A percentile compares a stretch with the other conserved stretches of the same genome.
Evolutionary conservation across 2,113 vertebrate species (phyloP).

Genomic region (Poeciliopsis turrubarensis): DNA sequence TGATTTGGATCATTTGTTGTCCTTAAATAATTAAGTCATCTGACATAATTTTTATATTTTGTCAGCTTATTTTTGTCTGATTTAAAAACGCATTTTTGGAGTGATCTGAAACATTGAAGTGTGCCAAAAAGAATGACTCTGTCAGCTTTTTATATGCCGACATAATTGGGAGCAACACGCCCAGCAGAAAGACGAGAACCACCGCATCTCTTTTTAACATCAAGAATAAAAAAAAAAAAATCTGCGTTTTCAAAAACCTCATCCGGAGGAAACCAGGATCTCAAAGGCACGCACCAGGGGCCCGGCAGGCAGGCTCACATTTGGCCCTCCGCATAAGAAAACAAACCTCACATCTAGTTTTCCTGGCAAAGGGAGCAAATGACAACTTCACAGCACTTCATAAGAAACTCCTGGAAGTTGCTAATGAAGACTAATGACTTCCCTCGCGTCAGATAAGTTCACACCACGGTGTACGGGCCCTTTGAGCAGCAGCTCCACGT

Average conservation of each 20-base stretch:
- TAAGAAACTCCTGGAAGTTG: slow-evolving; percentile 83
- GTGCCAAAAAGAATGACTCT: not conserved
- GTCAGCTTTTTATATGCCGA: not conserved
- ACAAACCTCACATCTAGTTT: slow-evolving; percentile 73
- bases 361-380: slow-evolving; percentile 75
- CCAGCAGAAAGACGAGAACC: too few species aligned
- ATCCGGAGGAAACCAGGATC: not conserved
- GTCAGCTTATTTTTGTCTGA: too few species aligned
- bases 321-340: slow-evolving; percentile 77
- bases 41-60: not conserved
- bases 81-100: too few species aligned
- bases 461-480: slow-evolving; percentile 69
- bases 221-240: not conserved
- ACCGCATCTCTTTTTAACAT: too few species aligned
- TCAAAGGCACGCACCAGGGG: slow-evolving; percentile 15
- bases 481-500: slow-evolving; percentile 61
- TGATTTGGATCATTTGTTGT: too few species aligned
- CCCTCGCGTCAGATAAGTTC: slow-evolving; percentile 74
- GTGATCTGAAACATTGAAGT: too few species aligned
- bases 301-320: slow-evolving; percentile 64
- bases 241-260: not conserved
- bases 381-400: slow-evolving; percentile 83
- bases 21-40: too few species aligned
- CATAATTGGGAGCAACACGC: not conserved
- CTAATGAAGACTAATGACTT: slow-evolving; percentile 85